Base-by-base conservation (phyloP, 2,888 invertebrate genomes). In the Troglohyphantes excavatus region DNA sequence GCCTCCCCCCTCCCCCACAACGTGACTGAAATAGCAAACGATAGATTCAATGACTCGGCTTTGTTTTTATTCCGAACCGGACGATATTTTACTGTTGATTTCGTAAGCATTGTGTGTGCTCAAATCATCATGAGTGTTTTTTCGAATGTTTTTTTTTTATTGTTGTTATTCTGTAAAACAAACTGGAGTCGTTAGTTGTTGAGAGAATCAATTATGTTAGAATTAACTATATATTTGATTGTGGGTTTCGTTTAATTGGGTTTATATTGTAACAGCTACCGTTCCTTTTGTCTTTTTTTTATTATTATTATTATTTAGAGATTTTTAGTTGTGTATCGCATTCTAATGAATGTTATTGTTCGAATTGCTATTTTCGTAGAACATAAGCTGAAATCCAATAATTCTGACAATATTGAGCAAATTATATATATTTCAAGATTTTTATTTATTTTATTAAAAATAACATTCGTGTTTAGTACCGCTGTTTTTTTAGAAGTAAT, bases 21-120 rank as follows among this genome's bases (percentile, higher is more conserved):
- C 85, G 85, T 76, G 85, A 76, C 85, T 46, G 76, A 76, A 43
- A 72, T 85, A 76, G 39, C 76, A 85, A 84, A 46, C 84, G 75
- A 76, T 68, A 46, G 76, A 76, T 85, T 85, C 76, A 76, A 85
- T 85, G 76, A 68, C 68, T 53, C 23, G 33, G 65, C 21, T 63
- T 84, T 65, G 73, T 73, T 84, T 72, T 84, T 63, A 29, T 61
- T 75, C 21, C 53, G 19, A 65, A 53, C 43, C 65, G 46, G 65
- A 75, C 84, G 73, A 70, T 82, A 82, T 82, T 82, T 70, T 82
- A 82, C 83, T 72, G 70, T 33, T 72, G 61, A 63, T 73, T 73
- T 61, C 26, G 33, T 59, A 73, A 73, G 63, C 73, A 46, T 9
- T 29, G 73, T 84, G 84, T 84, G 76, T 75, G 46, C 76, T 61